These are phyloP conservation scores for Columba guinea DNA, from an alignment of 2,797 vertebrate genomes.

Conservation along the genomic window DNA sequence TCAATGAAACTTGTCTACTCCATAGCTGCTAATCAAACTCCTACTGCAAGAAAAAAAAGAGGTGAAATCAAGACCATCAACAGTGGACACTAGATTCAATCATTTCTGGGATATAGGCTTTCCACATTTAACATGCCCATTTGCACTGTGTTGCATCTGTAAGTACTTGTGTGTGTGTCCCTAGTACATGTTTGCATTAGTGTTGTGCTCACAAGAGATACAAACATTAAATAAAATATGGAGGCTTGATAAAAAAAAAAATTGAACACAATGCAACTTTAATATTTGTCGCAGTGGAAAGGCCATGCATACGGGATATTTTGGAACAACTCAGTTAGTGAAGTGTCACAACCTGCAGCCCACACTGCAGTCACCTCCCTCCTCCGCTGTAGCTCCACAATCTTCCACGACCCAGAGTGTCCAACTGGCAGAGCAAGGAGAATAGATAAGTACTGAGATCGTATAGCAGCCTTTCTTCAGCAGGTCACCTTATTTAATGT, in stretches of 20 bases:
- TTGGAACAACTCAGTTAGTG: neutral
- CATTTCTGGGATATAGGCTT: neutral
- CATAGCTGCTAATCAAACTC: neutral
- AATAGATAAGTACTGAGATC: neutral
- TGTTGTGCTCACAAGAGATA: neutral
- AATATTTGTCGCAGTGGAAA: neutral
- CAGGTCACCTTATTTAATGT: neutral
- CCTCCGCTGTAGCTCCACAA: neutral
- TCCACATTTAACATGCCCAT: neutral
- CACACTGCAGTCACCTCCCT: neutral
- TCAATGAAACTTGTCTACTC: neutral
- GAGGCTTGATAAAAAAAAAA: neutral
- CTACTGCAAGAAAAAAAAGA: neutral
- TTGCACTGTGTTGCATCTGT: neutral
- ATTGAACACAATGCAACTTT: neutral
- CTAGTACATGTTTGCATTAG: neutral
- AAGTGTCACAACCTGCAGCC: neutral
- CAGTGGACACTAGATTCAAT: neutral
- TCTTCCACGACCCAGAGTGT: neutral
- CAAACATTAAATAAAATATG: neutral
- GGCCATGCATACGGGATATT: neutral
- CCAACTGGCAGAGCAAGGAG: neutral
- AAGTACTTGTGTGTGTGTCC: neutral
- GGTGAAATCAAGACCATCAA: neutral
- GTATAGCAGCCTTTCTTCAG: neutral